These are phyloP conservation scores for Tamandua tetradactyla DNA, from an alignment of 2,797 vertebrate genomes.

Conservation along the genomic window DNA sequence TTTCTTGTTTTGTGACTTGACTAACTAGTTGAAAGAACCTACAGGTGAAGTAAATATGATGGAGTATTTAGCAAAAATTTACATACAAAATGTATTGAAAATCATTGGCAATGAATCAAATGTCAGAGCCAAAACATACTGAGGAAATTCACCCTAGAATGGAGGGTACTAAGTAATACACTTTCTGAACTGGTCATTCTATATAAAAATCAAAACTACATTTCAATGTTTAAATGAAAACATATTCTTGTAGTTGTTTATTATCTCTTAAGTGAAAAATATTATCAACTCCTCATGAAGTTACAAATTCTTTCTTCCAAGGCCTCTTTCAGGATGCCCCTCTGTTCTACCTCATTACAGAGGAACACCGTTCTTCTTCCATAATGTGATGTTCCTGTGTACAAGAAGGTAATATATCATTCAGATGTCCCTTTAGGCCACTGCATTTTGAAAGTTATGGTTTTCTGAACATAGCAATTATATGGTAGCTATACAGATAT, in stretches of 20 bases:
- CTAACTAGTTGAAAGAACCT: not conserved
- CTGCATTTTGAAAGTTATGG: not conserved
- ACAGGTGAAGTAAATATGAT: not conserved
- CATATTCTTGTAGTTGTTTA: not conserved
- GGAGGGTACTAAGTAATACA: not conserved
- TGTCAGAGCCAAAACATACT: not conserved
- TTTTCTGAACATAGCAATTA: not conserved
- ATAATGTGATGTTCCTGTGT: not conserved
- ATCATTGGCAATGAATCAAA: not conserved
- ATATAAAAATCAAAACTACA: not conserved
- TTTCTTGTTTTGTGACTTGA: not conserved
- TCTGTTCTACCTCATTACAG: not conserved
- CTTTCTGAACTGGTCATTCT: not conserved
- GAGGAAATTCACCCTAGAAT: not conserved
- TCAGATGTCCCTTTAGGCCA: not conserved
- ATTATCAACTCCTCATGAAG: not conserved
- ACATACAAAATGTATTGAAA: not conserved
- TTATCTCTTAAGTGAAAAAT: not conserved
- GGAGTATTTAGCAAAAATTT: not conserved
- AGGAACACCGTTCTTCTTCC: not conserved
- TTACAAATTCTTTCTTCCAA: not conserved
- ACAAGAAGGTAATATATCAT: not conserved
- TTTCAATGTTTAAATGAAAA: constrained; percentile 32
- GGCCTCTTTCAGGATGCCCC: not conserved
- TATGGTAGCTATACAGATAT: not conserved